Evolutionary conservation across 2,888 invertebrate genomes (phyloP), one percentile per base, ranked within the genome.

Genomic region (Oscheius sp.): DNA sequence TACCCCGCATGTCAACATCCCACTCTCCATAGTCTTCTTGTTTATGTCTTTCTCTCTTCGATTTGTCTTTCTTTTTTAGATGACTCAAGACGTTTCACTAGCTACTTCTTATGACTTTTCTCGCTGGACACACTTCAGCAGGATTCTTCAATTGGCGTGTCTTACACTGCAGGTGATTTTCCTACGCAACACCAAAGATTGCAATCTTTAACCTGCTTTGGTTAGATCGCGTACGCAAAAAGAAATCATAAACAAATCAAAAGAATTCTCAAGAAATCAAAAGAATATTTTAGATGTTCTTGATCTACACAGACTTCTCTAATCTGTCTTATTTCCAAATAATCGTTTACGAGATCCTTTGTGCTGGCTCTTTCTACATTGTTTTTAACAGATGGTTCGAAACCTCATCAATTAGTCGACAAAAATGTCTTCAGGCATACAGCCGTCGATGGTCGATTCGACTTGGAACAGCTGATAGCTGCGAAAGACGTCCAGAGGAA

Each of bases 361-460:
- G 74, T 68, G 78, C 68, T 26, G 59, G 68, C 50, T 65, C 71
- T 26, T 36, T 54, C 95, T 90, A 88, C 95, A 96, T 74, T 67
- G 50, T 77, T 51, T 68, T 67, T 2, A 86, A 95, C 93, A 71
- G 91, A 90, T 0, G 96, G 96, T 62, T 2, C 36, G 64, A 28
- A 20, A 24, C 12, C 28, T 28, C 26, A 9, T 26, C 12, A 41
- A 44, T n/a, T n/a, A 14, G 22, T n/a, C 56, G 38, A 22, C 22
- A 33, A n/a, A 36, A 41, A 57, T n/a, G 26, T 20, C 14, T 41
- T 57, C 24, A 59, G 75, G 75, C 70, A 70, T 45, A 72, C 74
- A 45, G 73, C 68, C 41, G 75, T 80, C 54, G 80, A 80, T 57
- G 80, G 80, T 14, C 76, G 80, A 24, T 80, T 75, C 71, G 80